phyloP scores from a whole-genome alignment of 2,797 vertebrate genomes.

The Sebastes kiyomatsui region DNA sequence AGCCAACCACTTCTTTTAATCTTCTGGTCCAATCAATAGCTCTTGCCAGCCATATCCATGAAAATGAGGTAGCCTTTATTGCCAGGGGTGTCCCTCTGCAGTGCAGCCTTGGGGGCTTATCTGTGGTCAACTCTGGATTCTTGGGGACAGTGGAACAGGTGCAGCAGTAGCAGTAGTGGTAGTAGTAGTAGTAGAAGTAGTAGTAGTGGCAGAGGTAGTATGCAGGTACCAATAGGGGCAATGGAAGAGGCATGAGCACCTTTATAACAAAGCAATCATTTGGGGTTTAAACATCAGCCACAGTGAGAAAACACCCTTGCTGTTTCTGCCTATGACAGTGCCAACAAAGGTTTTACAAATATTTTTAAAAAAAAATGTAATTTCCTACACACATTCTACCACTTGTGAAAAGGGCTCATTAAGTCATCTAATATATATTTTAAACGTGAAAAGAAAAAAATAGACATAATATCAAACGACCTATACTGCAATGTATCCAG shows the following conservation, averaged over 20 bases:
- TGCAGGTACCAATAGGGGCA: constrained; percentile 78
- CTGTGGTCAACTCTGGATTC: constrained; percentile 72
- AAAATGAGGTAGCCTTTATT: constrained; percentile 59
- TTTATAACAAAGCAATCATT: constrained; percentile 83
- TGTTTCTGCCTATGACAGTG: constrained; percentile 63
- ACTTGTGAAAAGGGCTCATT: constrained; percentile 28
- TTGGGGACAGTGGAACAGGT: constrained; percentile 76
- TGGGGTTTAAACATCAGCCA: constrained; percentile 79
- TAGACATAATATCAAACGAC: not conserved
- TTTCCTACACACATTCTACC: constrained; percentile 40
- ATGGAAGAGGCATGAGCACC: constrained; percentile 81
- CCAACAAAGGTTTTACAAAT: constrained; percentile 68
- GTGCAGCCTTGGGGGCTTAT: constrained; percentile 68
- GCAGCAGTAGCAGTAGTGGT: constrained; percentile 63
- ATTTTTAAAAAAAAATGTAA: not conserved
- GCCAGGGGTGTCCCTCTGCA: constrained; percentile 67
- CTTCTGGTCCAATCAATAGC: constrained; percentile 55
- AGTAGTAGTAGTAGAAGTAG: constrained; percentile 43
- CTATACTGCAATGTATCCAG: not conserved
- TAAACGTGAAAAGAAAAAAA: not conserved
- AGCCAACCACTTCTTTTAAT: constrained; percentile 40
- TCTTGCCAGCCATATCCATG: constrained; percentile 59
- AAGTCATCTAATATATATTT: not conserved
- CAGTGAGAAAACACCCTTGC: constrained; percentile 68
- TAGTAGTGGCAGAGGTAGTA: constrained; percentile 73